Evolutionary conservation across 2,797 vertebrate species (phyloP), one percentile per base, ranked within the genome.

Genomic region (Clarias pachynema): DNA sequence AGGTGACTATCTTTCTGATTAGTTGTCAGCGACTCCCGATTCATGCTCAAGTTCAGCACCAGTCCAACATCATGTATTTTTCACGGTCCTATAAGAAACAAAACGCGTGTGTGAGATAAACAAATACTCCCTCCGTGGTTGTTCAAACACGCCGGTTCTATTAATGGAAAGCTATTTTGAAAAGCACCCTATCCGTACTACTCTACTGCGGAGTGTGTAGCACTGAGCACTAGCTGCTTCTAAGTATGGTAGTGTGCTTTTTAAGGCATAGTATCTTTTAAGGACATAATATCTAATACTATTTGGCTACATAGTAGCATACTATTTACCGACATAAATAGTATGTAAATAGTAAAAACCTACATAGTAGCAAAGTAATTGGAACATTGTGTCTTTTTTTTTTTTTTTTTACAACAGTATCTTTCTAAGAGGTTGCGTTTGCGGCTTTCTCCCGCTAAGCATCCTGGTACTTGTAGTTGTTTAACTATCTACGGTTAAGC

Each of bases 401-500:
- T 34, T 7, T 44, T 8, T 44, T 44, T 49, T 53, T 53, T 53
- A 53, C 49, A 53, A 60, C 37, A n/a, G 56, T 14, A 62, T 89
- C 16, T 4, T 5, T 49, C 73, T 31, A 56, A 49, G 24, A 4
- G 87, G 83, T 4, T 88, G 73, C 10, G 22, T 78, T 85, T 83
- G 49, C 31, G 92, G 90, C 86, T 87, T 83, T 84, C 37, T 79
- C 53, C 75, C 62, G 86, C 88, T 2, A 40, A 86, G 94, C 74
- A 93, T 91, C 89, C 72, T 94, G 94, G 95, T 88, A 94, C 8
- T 86, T 94, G 94, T 90, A 94, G 93, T 94, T 6, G 10, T 53
- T 53, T 53, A 53, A 53, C 49, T 14, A 85, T 53, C 2, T 53
- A n/a, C 4, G 22, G 80, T 24, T 6, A 26, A 6, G 60, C 44